Base-by-base conservation (phyloP, 2,113 vertebrate species). In the Brachionichthys hirsutus region DNA sequence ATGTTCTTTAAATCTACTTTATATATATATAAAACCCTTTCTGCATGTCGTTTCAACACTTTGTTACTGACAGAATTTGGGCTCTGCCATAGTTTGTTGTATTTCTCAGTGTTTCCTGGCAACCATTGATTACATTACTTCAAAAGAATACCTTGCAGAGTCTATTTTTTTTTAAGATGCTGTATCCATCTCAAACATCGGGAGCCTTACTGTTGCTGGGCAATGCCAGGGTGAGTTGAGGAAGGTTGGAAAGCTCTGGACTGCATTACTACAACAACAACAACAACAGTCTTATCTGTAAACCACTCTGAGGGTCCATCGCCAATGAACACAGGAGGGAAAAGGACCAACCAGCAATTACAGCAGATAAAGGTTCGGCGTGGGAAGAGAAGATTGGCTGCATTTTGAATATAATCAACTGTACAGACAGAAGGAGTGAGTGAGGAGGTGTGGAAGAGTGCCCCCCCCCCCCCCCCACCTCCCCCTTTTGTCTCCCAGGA, bases 121-220 rank as follows among this genome's bases (percentile, higher is more conserved):
- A 68, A 12, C 40, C 20, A 40, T 79, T 72, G 74, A 76, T 71
- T 61, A 70, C 15, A 19, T 42, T 73, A 13, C 63, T 38, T 66
- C 70, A 16, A 46, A 17, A n/a, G n/a, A 73, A 66, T 65, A 18
- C 18, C 75, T 42, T 64, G 73, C 49, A 65, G n/a, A n/a, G 43
- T 36, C 70, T 77, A 80, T n/a, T 10, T 36, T 61, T n/a, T n/a
- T 52, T 70, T 12, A 8, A 68, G 66, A 54, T 16, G 48, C 63
- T n/a, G 62, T 62, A 64, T 75, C 61, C 65, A 78, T 58, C 57
- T 13, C 51, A 46, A 80, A 78, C 70, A 62, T 49, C 8, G 3
- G 4, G 24, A 1, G 3, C 58, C 35, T 57, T 55, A 42, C 15
- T 36, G 48, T 73, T 73, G 4, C 43, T 52, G 38, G 16, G 59